phyloP scores from a whole-genome alignment of 2,113 vertebrate species.

The Tragulus kanchil region DNA sequence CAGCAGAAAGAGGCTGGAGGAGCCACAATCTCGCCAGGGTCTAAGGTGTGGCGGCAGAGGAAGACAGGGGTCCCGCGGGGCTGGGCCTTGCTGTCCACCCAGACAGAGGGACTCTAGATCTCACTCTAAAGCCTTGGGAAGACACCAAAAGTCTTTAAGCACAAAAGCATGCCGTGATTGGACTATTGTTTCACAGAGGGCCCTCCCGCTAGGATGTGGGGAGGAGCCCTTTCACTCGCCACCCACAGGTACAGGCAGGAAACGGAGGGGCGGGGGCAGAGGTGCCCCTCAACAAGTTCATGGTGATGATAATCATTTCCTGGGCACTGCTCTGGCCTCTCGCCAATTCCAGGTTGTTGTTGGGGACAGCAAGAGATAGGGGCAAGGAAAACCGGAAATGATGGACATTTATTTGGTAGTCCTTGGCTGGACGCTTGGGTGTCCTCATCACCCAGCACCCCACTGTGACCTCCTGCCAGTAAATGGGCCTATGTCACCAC shows the following conservation, averaged over 20 bases:
- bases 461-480: slow-evolving; percentile 73
- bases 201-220: accelerated
- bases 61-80: too few relatives aligned
- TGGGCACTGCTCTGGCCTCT: accelerated
- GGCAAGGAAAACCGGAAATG: slow-evolving; percentile 74
- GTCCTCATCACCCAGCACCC: slow-evolving; percentile 73
- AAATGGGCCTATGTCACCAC: slow-evolving; percentile 80
- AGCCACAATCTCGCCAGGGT: background rate
- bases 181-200: background rate
- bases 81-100: too few relatives aligned
- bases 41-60: background rate
- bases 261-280: slow-evolving; percentile 48
- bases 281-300: slow-evolving; percentile 44
- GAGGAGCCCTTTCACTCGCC: background rate
- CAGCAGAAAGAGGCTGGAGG: accelerated
- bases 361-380: slow-evolving; percentile 54
- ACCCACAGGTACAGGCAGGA: background rate
- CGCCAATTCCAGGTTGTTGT: accelerated
- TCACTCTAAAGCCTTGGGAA: background rate
- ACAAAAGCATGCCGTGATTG: accelerated
- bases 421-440: slow-evolving; percentile 74
- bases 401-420: slow-evolving; percentile 76
- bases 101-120: background rate
- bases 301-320: accelerated
- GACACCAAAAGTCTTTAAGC: background rate